Evolutionary conservation across 2,113 vertebrate genomes (phyloP).

Genomic region (Lophura nycthemera): DNA sequence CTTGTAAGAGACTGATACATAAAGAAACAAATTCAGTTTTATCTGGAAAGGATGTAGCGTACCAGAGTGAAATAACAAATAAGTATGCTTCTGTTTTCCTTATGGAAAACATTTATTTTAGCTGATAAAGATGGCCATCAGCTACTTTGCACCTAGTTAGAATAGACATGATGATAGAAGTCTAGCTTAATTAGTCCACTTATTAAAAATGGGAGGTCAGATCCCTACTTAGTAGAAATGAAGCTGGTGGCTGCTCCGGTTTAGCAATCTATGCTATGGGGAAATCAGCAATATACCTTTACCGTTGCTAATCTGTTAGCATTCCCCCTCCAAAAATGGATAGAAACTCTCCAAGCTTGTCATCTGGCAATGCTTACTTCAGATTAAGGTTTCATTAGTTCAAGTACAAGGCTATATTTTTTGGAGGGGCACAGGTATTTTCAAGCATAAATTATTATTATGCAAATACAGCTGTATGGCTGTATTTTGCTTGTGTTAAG

Average conservation of each 20-base stretch:
- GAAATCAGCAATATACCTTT: neutral
- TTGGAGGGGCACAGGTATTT: neutral
- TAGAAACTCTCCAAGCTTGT: neutral
- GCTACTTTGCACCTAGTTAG: neutral
- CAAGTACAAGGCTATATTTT: neutral
- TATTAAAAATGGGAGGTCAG: neutral
- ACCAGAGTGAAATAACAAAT: neutral
- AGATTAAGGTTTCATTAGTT: neutral
- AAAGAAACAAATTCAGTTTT: too few species aligned
- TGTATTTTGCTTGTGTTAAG: constrained; percentile 42
- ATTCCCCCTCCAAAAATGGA: neutral
- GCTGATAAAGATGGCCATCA: neutral
- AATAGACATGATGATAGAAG: neutral
- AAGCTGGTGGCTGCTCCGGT: neutral
- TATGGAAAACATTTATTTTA: neutral
- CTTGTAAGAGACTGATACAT: neutral
- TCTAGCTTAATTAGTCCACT: neutral
- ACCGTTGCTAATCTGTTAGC: neutral
- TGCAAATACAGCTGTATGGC: neutral
- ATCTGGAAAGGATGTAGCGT: neutral
- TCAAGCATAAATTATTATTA: constrained; percentile 24
- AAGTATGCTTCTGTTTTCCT: constrained; percentile 8
- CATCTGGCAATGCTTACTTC: neutral
- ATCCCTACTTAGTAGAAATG: neutral
- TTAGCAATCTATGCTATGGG: neutral